Evolutionary conservation across 2,888 invertebrate species (phyloP).

Genomic region (Volucella zonaria): DNA sequence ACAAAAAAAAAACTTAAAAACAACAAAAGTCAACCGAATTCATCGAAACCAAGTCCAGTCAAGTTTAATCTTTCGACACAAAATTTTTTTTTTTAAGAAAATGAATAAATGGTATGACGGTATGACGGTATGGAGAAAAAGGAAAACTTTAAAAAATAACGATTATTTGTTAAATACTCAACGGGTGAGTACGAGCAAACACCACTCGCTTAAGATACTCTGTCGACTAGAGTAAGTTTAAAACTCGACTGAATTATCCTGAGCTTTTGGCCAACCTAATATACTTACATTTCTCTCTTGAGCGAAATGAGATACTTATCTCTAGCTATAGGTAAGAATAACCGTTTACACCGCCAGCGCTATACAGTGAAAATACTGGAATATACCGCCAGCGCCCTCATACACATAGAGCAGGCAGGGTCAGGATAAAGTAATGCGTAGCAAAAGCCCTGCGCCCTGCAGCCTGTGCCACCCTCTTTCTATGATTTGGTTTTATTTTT

Average conservation of each 20-base stretch:
- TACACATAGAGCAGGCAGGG: conserved; percentile 17
- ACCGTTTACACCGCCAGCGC: neutral
- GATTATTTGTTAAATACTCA: conserved; percentile 76
- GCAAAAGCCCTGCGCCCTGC: conserved; percentile 20
- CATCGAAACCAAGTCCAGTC: no score
- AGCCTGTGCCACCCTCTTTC: neutral
- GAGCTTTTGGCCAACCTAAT: conserved; percentile 78
- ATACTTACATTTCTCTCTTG: conserved; percentile 74
- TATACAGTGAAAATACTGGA: no score
- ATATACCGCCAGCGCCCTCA: neutral
- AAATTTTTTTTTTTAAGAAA: neutral
- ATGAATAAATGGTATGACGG: neutral
- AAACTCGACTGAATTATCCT: conserved; percentile 82
- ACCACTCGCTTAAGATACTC: conserved; percentile 78
- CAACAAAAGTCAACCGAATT: neutral
- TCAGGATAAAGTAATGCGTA: conserved; percentile 69
- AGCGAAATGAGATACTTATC: conserved; percentile 23
- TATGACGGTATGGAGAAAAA: neutral
- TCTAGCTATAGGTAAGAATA: conserved; percentile 19
- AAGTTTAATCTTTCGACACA: no score
- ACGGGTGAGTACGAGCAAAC: conserved; percentile 83
- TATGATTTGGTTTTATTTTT: neutral
- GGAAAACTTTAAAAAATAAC: neutral
- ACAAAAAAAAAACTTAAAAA: neutral
- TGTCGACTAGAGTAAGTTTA: conserved; percentile 81